Base-by-base conservation (phyloP, 2,113 vertebrate species). In the Antechinus flavipes region DNA sequence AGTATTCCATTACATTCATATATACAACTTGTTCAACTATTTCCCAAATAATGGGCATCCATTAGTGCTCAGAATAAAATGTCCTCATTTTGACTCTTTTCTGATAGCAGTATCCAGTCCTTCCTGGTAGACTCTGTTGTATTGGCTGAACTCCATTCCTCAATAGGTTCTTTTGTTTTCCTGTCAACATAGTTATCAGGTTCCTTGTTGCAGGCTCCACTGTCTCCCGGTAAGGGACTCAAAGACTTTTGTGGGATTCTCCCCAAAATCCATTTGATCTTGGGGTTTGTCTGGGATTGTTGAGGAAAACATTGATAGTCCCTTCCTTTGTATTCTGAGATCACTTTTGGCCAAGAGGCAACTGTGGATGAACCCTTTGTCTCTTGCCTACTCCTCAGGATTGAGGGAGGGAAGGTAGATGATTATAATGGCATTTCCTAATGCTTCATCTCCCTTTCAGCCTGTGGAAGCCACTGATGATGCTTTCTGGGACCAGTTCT, bases 401-500 rank as follows among this genome's bases (percentile, higher is more conserved):
- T 24, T 10, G 3, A 26, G 27, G 55, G 11, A 35, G 30, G 19
- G 0, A 46, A n/a, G 54, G 47, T n/a, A 90, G 84, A 54, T 8
- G 23, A 26, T 19, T 0, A 0, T 89, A 2, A 3, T 95, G 93
- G 97, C 91, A 42, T 76, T 76, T 54, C 5, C 56, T 16, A 50
- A 0, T 2, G 0, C 89, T 91, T 95, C 96, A 11, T 97, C 1
- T 84, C 97, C 93, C 52, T 97, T 52, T 0, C 98, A 99, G 99
- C 99, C 99, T 0, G 99, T 99, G 96, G 99, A 99, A 97, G 99
- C 99, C 96, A 99, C 99, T 0, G 99, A 99, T 90, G 99, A 99
- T 95, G 99, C 99, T 46, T 99, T 99, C 96, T 99, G 99, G 99
- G 99, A 99, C 98, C 99, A 99, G 98, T 99, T 99, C 98, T 99